Evolutionary conservation across 1,140 invertebrate genomes (phyloP).

Genomic region (Agrypnia vestita): DNA sequence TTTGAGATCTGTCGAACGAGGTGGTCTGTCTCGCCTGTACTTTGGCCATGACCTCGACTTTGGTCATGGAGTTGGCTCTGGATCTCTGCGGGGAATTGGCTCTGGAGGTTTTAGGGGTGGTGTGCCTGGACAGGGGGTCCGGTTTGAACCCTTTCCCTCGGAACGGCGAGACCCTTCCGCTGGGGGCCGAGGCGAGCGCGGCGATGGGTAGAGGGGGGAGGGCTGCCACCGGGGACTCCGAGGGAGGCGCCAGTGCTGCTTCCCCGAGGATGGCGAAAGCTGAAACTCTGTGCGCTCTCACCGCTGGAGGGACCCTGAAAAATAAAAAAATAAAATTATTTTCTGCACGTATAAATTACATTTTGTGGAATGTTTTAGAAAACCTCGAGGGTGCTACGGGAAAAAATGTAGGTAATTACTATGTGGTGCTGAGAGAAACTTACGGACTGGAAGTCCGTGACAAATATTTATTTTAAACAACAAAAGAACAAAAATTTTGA

Average conservation of each 20-base stretch:
- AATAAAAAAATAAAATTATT: conserved; percentile 31
- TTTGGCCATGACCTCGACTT: conserved; percentile 60
- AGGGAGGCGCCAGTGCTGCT: conserved; percentile 62
- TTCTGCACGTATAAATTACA: no score
- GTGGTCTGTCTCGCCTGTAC: conserved; percentile 67
- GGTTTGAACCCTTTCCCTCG: conserved; percentile 71
- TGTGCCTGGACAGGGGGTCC: conserved; percentile 67
- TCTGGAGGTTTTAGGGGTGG: conserved; percentile 54
- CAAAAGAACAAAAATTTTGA: no score
- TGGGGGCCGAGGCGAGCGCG: conserved; percentile 57
- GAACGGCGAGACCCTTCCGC: conserved; percentile 69
- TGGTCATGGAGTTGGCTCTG: conserved; percentile 65
- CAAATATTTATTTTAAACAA: no score
- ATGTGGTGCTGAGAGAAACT: no score
- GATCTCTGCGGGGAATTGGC: conserved; percentile 69
- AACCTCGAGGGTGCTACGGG: no score
- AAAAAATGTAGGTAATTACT: no score
- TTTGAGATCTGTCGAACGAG: conserved; percentile 67
- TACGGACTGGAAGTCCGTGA: no score
- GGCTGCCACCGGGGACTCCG: conserved; percentile 59
- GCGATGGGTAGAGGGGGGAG: conserved; percentile 64
- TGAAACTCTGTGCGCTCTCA: conserved; percentile 67
- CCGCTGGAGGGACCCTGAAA: conserved; percentile 67
- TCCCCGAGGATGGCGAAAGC: conserved; percentile 71
- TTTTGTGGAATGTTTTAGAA: no score